A percentile compares a stretch with the other conserved stretches of the same genome.
These are phyloP conservation scores for Drosophila maculinotata DNA, from an alignment of 2,888 invertebrate genomes.

Conservation along the genomic window DNA sequence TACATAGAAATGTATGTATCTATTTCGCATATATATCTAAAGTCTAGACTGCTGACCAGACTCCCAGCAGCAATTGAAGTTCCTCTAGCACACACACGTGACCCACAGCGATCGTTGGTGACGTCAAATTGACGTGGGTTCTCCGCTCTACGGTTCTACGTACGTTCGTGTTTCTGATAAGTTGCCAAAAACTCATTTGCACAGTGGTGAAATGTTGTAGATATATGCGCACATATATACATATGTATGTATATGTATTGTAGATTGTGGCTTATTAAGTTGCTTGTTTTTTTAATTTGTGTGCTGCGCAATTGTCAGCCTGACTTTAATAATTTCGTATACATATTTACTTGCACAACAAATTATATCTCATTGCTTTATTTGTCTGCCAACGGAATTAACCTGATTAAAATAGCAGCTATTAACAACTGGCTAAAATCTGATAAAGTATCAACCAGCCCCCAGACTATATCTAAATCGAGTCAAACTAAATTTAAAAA, in stretches of 20 bases:
- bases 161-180: conserved; percentile 44
- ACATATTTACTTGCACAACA: conserved; percentile 47
- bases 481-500: conserved; percentile 1
- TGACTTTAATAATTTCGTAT: conserved; percentile 40
- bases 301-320: conserved; percentile 68
- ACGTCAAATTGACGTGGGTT: conserved; percentile 61
- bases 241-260: conserved; percentile 9
- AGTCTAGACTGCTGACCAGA: conserved; percentile 42
- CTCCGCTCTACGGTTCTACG: background rate
- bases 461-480: conserved; percentile 25
- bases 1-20: conserved; percentile 21
- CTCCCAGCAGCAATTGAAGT: conserved; percentile 6
- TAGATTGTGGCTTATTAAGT: conserved; percentile 8
- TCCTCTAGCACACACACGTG: conserved; percentile 41
- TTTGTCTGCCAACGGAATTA: conserved; percentile 38
- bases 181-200: conserved; percentile 58
- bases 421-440: background rate
- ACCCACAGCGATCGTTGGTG: conserved; percentile 35
- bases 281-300: conserved; percentile 26
- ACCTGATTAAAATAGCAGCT: conserved; percentile 4
- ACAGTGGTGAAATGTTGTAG: conserved; percentile 64
- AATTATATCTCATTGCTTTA: conserved; percentile 47
- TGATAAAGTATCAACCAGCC: conserved; percentile 36
- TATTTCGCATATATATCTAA: background rate
- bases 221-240: conserved; percentile 2